phyloP scores from a whole-genome alignment of 2,113 vertebrate species.

The Anoplopoma fimbria region DNA sequence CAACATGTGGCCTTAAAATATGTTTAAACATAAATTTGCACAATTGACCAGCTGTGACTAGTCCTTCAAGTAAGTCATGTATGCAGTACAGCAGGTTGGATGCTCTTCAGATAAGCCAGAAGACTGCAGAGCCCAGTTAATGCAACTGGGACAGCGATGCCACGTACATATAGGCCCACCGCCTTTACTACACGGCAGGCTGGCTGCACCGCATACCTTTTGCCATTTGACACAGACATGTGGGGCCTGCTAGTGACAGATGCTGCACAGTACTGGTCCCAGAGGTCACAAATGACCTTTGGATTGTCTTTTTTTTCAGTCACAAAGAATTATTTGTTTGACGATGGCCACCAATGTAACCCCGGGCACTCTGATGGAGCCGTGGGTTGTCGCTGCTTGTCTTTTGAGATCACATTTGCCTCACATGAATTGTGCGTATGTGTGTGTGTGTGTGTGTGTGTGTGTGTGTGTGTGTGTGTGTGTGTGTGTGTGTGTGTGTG shows the following conservation, averaged over 20 bases:
- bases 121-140: slow-evolving; percentile 27
- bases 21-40: background rate
- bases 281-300: slow-evolving; percentile 82
- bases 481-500: slow-evolving; percentile 39
- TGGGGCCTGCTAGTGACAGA: slow-evolving; percentile 75
- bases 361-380: slow-evolving; percentile 74
- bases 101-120: slow-evolving; percentile 19
- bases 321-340: slow-evolving; percentile 76
- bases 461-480: background rate
- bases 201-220: slow-evolving; percentile 67
- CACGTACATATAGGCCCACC: slow-evolving; percentile 17
- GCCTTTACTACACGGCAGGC: slow-evolving; percentile 53
- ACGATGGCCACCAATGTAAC: slow-evolving; percentile 77
- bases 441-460: slow-evolving; percentile 9
- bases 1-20: background rate
- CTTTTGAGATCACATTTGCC: slow-evolving; percentile 81
- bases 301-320: slow-evolving; percentile 74
- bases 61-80: slow-evolving; percentile 25
- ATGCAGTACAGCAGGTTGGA: slow-evolving; percentile 12
- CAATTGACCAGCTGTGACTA: slow-evolving; percentile 7
- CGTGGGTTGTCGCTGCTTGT: slow-evolving; percentile 76
- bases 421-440: slow-evolving; percentile 50
- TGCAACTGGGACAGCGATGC: slow-evolving; percentile 49
- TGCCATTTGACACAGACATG: slow-evolving; percentile 76
- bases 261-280: slow-evolving; percentile 73